Conservation (phyloP, 2,888 invertebrate genomes). For the Ectobius pallidus region DNA sequence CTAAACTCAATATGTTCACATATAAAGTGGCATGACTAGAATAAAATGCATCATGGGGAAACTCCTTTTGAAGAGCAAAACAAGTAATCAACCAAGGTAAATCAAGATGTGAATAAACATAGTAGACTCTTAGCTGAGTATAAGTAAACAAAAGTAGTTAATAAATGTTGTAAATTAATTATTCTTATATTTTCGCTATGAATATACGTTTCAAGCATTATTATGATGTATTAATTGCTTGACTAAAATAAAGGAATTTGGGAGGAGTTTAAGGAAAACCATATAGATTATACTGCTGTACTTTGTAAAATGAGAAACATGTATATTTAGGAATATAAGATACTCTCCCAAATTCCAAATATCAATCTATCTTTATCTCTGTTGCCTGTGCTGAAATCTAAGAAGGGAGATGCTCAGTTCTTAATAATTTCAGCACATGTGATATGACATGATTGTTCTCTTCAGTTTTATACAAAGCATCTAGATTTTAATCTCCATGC, state of each 20-base stretch:
- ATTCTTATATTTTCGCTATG: slow-evolving; percentile 20
- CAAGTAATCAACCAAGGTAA: slow-evolving; percentile 42
- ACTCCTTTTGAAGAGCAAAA: slow-evolving; percentile 41
- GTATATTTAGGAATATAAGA: too few relatives aligned
- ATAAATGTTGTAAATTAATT: slow-evolving; percentile 29
- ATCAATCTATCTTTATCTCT: not conserved
- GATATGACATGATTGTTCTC: slow-evolving; percentile 9
- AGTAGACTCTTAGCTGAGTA: slow-evolving; percentile 39
- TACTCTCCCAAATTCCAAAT: not conserved
- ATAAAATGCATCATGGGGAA: slow-evolving; percentile 43
- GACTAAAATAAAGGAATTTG: slow-evolving; percentile 4
- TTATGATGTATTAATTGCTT: slow-evolving; percentile 24
- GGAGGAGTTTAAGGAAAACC: too few relatives aligned
- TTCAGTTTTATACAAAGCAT: slow-evolving; percentile 19
- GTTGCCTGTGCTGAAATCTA: slow-evolving; percentile 8
- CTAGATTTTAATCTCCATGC: slow-evolving; percentile 10
- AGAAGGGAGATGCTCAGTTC: not conserved
- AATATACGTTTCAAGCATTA: slow-evolving; percentile 8
- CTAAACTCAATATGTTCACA: slow-evolving; percentile 33
- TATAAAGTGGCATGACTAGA: slow-evolving; percentile 42
- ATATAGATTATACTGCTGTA: too few relatives aligned
- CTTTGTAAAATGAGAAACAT: too few relatives aligned
- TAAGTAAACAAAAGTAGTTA: slow-evolving; percentile 38
- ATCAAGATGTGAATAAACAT: slow-evolving; percentile 41
- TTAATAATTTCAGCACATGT: slow-evolving; percentile 4